A percentile compares a stretch with the other conserved stretches of the same genome.
These are phyloP conservation scores for Zaprionus davidi DNA, from an alignment of 1,140 invertebrate species.

Conservation along the genomic window DNA sequence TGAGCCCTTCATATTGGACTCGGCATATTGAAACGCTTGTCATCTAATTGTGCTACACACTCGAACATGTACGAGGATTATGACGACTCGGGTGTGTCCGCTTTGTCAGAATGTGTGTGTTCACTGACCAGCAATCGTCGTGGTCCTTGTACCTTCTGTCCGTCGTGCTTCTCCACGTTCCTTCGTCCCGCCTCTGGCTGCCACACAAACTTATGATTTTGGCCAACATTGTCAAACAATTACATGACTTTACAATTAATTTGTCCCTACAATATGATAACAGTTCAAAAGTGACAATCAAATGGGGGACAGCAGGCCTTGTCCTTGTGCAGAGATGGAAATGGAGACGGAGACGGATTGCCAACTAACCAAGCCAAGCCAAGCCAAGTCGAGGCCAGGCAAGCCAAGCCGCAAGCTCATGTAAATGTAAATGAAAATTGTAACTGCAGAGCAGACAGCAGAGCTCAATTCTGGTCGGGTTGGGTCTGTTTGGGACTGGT, in stretches of 20 bases:
- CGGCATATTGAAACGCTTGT: conserved; percentile 54
- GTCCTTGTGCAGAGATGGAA: background rate
- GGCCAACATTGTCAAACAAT: conserved; percentile 70
- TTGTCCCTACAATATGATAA: conserved; percentile 61
- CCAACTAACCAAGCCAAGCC: background rate
- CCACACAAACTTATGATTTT: conserved; percentile 23
- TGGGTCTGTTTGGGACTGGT: background rate
- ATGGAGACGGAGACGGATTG: background rate
- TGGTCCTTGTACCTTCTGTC: background rate
- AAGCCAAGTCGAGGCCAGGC: background rate
- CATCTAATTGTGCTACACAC: conserved; percentile 68
- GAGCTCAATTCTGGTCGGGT: background rate
- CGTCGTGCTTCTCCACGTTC: background rate
- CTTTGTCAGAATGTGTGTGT: conserved; percentile 6
- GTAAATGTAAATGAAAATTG: conserved; percentile 40
- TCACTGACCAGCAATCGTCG: background rate
- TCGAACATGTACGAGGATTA: conserved; percentile 54
- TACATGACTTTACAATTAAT: conserved; percentile 77
- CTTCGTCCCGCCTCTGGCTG: conserved; percentile 5
- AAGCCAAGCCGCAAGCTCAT: conserved; percentile 23
- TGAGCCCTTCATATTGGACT: background rate
- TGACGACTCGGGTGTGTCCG: conserved; percentile 24
- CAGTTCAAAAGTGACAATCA: conserved; percentile 39
- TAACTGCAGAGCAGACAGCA: conserved; percentile 14
- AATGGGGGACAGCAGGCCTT: conserved; percentile 8